Evolutionary conservation across 2,797 vertebrate genomes (phyloP).

Genomic region (Hafferia zeledoni): DNA sequence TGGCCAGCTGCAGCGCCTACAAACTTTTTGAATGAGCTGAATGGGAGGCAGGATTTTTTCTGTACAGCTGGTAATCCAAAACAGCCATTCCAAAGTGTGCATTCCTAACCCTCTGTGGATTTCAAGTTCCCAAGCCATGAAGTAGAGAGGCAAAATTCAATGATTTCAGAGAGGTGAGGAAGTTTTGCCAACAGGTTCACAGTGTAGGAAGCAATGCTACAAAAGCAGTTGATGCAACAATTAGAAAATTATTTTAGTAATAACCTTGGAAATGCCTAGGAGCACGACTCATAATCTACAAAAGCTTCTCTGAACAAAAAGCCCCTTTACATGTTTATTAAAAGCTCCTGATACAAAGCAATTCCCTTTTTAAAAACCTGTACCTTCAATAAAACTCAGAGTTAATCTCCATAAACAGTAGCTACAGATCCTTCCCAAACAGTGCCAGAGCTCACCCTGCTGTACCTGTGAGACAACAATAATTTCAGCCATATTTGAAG

Average conservation of each 20-base stretch:
- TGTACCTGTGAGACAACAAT: background rate
- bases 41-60: background rate
- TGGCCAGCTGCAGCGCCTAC: background rate
- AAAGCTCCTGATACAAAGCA: background rate
- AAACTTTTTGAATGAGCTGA: background rate
- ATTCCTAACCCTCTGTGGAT: background rate
- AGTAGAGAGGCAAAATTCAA: background rate
- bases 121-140: background rate
- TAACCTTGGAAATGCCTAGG: background rate
- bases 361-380: background rate
- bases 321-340: background rate
- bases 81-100: background rate
- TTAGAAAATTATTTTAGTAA: background rate
- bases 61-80: background rate
- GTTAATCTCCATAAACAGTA: background rate
- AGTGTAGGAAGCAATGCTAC: background rate
- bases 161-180: background rate
- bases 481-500: background rate
- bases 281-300: background rate
- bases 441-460: background rate
- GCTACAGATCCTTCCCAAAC: background rate
- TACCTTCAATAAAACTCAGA: background rate
- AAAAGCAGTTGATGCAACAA: background rate
- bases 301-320: background rate
- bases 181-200: background rate